Evolutionary conservation across 2,888 invertebrate genomes (phyloP).

Genomic region (Dryobotodes eremita): DNA sequence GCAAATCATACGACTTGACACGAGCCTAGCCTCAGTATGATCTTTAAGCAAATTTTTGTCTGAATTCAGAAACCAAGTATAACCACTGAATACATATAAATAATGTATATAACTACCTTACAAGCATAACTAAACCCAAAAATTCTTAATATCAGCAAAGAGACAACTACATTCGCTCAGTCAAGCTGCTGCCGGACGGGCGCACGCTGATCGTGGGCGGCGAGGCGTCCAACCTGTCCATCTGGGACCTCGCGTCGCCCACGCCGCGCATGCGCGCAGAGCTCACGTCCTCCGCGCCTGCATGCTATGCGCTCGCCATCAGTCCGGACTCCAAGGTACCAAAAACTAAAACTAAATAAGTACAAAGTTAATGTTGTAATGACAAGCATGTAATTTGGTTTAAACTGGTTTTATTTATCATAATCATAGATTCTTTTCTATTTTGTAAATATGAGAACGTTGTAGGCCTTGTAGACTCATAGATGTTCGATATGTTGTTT

Average conservation of each 20-base stretch:
- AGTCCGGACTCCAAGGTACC: constrained; percentile 98
- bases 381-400: neutral
- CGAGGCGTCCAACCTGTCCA: constrained; percentile 98
- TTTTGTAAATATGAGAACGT: neutral
- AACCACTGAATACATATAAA: neutral
- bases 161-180: constrained; percentile 97
- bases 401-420: too few species aligned
- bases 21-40: neutral
- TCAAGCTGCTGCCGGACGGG: constrained; percentile 98
- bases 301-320: constrained; percentile 99
- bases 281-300: constrained; percentile 97
- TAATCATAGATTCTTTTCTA: neutral
- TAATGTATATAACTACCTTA: neutral
- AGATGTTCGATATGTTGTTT: neutral
- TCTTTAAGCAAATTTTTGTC: neutral
- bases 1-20: neutral
- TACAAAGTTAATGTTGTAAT: too few species aligned
- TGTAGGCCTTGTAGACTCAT: neutral
- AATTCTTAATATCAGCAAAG: constrained; percentile 92
- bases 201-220: constrained; percentile 98
- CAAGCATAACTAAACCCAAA: neutral
- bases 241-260: constrained; percentile 97
- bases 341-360: neutral
- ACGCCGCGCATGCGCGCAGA: constrained; percentile 98
- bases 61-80: neutral